Conservation (phyloP, 2,797 vertebrate species). For the Myotis vivesi region DNA sequence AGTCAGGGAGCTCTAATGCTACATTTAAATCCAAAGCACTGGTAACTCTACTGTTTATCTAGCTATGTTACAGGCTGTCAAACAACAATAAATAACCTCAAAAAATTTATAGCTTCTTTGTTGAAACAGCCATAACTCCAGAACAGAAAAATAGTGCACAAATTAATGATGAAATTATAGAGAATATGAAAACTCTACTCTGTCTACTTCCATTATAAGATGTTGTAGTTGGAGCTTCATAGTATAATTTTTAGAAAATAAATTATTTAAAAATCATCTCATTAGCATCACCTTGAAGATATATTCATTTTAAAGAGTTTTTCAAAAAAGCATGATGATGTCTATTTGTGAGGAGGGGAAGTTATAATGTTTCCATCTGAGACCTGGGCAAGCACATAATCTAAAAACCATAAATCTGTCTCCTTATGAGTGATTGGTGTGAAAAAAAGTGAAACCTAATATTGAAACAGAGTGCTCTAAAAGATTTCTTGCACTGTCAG, state of each 20-base stretch:
- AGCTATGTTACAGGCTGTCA: slow-evolving; percentile 50
- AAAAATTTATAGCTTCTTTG: slow-evolving; percentile 38
- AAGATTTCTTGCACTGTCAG: not conserved
- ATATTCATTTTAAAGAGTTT: not conserved
- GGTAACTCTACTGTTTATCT: slow-evolving; percentile 73
- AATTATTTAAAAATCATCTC: slow-evolving; percentile 40
- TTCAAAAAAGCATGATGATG: not conserved
- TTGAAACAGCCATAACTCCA: slow-evolving; percentile 30
- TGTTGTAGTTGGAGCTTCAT: not conserved
- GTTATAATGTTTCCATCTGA: not conserved
- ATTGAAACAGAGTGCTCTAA: not conserved
- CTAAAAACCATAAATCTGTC: not conserved
- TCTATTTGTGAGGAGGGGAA: not conserved
- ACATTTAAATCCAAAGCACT: slow-evolving; percentile 75
- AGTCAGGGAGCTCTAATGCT: slow-evolving; percentile 73
- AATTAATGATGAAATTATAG: slow-evolving; percentile 54
- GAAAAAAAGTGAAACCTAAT: not conserved
- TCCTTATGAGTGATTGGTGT: not conserved
- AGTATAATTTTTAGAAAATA: slow-evolving; percentile 15
- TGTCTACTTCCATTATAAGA: not conserved
- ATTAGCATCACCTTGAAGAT: not conserved
- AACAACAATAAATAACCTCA: slow-evolving; percentile 58
- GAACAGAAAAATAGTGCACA: slow-evolving; percentile 30
- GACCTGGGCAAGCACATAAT: not conserved
- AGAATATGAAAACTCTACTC: not conserved